Conservation (phyloP, 2,888 invertebrate species). For the Polydrusus pterygomalis region DNA sequence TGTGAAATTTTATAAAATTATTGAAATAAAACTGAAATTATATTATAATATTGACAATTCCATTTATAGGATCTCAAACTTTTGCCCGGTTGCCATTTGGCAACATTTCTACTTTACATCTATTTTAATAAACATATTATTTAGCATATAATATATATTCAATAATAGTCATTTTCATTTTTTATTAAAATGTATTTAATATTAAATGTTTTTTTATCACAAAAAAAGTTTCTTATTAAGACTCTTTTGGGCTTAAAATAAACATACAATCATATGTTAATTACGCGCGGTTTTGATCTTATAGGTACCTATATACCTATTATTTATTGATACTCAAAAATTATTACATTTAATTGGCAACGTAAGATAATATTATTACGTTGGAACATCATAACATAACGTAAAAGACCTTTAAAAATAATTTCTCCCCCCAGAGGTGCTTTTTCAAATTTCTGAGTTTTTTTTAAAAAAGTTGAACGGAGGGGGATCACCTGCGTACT, state of each 20-base stretch:
- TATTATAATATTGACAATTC: conserved; percentile 34
- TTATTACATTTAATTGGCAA: conserved; percentile 6
- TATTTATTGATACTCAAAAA: conserved; percentile 6
- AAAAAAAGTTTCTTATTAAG: conserved; percentile 33
- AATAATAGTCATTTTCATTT: conserved; percentile 14
- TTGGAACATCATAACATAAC: too few species aligned
- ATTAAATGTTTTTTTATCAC: conserved; percentile 37
- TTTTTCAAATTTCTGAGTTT: too few species aligned
- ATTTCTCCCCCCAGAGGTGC: too few species aligned
- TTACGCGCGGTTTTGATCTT: neutral
- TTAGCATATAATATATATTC: neutral
- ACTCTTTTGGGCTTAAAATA: conserved; percentile 34
- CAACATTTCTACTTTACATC: conserved; percentile 22
- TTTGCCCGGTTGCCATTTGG: conserved; percentile 18
- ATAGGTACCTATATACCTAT: too few species aligned
- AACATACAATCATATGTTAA: conserved; percentile 2
- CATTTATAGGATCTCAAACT: conserved; percentile 26
- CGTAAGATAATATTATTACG: neutral
- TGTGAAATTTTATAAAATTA: conserved; percentile 12
- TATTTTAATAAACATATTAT: conserved; percentile 28
- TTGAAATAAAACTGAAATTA: conserved; percentile 10
- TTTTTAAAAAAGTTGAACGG: too few species aligned
- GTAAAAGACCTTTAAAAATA: too few species aligned
- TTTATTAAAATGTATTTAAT: conserved; percentile 23
- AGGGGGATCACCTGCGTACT: too few species aligned